These are phyloP conservation scores for Epinotia brunnichana DNA, from an alignment of 2,888 invertebrate genomes.

Conservation along the genomic window DNA sequence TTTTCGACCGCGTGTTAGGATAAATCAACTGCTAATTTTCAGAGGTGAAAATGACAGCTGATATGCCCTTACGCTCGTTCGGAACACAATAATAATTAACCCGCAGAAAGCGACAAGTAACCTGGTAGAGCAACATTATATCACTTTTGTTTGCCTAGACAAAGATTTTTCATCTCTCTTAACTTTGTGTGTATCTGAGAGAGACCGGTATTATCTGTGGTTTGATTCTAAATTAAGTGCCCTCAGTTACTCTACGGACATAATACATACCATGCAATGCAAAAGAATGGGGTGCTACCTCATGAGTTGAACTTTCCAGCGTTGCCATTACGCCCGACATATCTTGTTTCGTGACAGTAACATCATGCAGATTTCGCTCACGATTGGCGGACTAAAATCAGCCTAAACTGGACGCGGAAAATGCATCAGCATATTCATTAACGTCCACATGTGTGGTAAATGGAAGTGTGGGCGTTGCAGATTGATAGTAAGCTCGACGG, in stretches of 20 bases:
- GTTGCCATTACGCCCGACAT: not conserved
- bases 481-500: slow-evolving; percentile 1
- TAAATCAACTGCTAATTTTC: no score
- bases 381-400: slow-evolving; percentile 18
- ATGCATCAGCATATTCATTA: slow-evolving; percentile 36
- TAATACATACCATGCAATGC: no score
- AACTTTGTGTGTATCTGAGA: not conserved
- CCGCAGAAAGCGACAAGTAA: no score
- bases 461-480: slow-evolving; percentile 17
- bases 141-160: no score
- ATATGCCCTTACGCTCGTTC: no score
- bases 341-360: not conserved
- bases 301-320: not conserved
- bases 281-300: not conserved
- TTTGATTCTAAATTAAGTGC: no score
- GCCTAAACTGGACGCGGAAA: slow-evolving; percentile 19
- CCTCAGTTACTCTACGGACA: no score
- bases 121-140: no score
- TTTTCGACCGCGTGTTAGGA: no score
- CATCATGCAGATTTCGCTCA: not conserved
- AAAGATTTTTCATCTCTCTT: not conserved
- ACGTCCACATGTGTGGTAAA: slow-evolving; percentile 13
- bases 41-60: no score
- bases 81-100: no score
- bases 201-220: not conserved